Evolutionary conservation across 2,797 vertebrate genomes (phyloP), one percentile per base, ranked within the genome.

Genomic region (Hippocampus kuda): DNA sequence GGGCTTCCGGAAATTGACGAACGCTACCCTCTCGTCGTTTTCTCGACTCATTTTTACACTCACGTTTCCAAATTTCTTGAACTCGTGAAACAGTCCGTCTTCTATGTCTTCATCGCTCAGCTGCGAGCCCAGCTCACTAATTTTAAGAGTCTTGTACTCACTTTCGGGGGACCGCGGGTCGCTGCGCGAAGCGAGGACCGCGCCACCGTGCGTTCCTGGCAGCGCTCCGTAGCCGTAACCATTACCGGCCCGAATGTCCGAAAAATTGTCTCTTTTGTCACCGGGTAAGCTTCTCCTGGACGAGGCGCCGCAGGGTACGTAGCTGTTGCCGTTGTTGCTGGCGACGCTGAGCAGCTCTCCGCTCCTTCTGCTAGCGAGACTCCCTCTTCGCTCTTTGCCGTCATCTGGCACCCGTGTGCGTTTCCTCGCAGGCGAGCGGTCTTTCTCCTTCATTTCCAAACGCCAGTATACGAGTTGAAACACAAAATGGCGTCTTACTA

Each of bases 71-170:
- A 98, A 99, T 72, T 94, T 94, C 74, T 95, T 98, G 63, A 98
- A 98, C 86, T 99, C 97, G 70, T 97, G 95, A 65, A 99, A 98
- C 0, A 99, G 88, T 0, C 97, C 96, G 79, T 99, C 97, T 81
- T 99, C 97, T 65, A 99, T 92, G 10, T 95, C 94, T 78, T 96
- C 97, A 83, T 98, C 96, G 79, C 92, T 96, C 67, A 98, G 81
- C 82, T 94, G 93, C 2, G 94, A 93, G 78, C 97, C 97, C 80
- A 99, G 84, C 70, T 95, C 95, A 69, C 97, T 98, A 60, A 99
- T 97, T 80, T 95, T 96, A 9, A 99, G 90, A 11, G 95, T 96
- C 85, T 94, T 97, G 89, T 99, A 97, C 87, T 94, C 93, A 68
- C 87, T 88, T 72, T 95, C 95, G 5, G 80, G 73, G 76, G 84